Percentiles rank a stretch among this genome's conserved stretches.
Evolutionary conservation across 1,140 invertebrate species (phyloP).

Genomic region (Drosophila lacteicornis): DNA sequence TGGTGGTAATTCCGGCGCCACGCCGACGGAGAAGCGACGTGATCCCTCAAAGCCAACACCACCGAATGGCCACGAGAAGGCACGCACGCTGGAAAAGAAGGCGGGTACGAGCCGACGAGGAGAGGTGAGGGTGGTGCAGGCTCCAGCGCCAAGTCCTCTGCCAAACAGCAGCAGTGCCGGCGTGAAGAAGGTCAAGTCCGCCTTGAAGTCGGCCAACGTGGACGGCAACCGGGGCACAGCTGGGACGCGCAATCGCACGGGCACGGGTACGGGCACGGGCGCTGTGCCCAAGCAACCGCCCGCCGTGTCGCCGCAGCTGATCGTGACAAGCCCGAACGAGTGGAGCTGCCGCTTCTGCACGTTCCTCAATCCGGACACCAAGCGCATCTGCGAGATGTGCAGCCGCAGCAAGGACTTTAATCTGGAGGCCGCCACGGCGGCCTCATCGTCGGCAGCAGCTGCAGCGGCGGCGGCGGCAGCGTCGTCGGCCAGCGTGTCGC

Average conservation of each 20-base stretch:
- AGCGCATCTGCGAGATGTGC: slow-evolving; percentile 91
- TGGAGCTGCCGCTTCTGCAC: slow-evolving; percentile 91
- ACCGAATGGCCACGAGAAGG: slow-evolving; percentile 50
- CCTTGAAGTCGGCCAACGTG: slow-evolving; percentile 64
- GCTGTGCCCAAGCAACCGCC: slow-evolving; percentile 66
- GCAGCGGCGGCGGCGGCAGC: slow-evolving; percentile 31
- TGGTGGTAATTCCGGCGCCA: not conserved
- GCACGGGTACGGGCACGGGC: slow-evolving; percentile 59
- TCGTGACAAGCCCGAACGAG: slow-evolving; percentile 75
- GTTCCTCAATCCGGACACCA: slow-evolving; percentile 87
- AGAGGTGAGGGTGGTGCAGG: slow-evolving; percentile 43
- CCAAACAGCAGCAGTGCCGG: slow-evolving; percentile 56
- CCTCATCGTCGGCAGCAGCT: slow-evolving; percentile 49
- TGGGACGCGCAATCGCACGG: slow-evolving; percentile 43
- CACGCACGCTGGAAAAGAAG: slow-evolving; percentile 63
- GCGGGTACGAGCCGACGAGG: slow-evolving; percentile 22
- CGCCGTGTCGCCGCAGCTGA: slow-evolving; percentile 63
- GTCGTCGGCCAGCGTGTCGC: slow-evolving; percentile 52
- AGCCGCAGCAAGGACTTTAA: slow-evolving; percentile 86
- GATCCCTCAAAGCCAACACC: slow-evolving; percentile 26
- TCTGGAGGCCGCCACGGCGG: slow-evolving; percentile 61
- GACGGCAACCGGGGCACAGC: slow-evolving; percentile 47
- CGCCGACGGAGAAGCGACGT: slow-evolving; percentile 60
- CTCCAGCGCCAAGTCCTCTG: slow-evolving; percentile 35
- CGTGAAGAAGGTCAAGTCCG: slow-evolving; percentile 73